phyloP scores from a whole-genome alignment of 2,888 invertebrate genomes.

The Podabrus alpinus region DNA sequence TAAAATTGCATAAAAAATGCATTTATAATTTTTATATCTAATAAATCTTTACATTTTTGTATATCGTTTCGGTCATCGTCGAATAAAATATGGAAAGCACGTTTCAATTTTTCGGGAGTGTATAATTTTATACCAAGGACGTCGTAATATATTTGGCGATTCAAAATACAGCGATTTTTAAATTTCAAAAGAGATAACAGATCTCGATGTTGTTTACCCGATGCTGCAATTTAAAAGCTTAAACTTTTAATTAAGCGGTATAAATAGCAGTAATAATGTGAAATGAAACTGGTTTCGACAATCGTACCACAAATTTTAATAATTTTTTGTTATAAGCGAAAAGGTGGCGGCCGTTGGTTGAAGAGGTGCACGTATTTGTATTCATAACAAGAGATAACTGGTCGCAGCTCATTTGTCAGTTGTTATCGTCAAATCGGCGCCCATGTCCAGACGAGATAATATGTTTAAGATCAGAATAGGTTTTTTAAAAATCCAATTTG shows the following conservation, averaged over 20 bases:
- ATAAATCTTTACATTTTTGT: not conserved
- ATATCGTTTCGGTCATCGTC: not conserved
- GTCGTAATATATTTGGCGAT: not conserved
- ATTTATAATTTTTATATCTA: not conserved
- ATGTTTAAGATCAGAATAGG: constrained; percentile 2
- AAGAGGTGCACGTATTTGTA: constrained; percentile 44
- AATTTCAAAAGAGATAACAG: not conserved
- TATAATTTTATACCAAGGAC: not conserved
- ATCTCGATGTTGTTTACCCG: not conserved
- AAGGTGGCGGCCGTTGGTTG: not conserved
- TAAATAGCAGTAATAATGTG: not conserved
- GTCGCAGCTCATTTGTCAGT: constrained; percentile 55
- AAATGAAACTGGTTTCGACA: constrained; percentile 5
- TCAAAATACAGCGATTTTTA: not conserved
- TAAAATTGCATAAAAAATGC: not conserved
- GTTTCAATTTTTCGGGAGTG: not conserved
- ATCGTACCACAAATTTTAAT: not conserved
- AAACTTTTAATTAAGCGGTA: not conserved
- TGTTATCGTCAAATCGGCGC: constrained; percentile 44
- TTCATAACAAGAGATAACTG: constrained; percentile 54
- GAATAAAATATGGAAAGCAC: not conserved
- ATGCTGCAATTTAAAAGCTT: not conserved
- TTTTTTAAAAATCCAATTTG: not conserved
- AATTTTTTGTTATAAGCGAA: not conserved
- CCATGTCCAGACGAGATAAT: constrained; percentile 34